These are phyloP conservation scores for Euplagia quadripunctaria DNA, from an alignment of 2,888 invertebrate species.

Conservation along the genomic window DNA sequence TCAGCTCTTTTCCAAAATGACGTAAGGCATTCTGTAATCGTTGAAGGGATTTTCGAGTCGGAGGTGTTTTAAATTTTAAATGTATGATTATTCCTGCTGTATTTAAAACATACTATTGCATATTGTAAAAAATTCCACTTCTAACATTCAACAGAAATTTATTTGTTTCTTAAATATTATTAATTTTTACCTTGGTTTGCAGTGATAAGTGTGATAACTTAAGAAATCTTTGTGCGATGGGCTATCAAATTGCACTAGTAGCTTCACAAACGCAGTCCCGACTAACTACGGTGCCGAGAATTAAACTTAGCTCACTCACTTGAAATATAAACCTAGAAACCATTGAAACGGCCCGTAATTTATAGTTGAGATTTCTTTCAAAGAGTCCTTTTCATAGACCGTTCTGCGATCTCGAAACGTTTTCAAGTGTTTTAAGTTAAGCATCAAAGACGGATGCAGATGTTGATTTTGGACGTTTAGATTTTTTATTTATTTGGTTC, in stretches of 20 bases:
- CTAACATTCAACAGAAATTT: background rate
- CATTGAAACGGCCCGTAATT: constrained; percentile 46
- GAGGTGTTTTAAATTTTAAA: too few relatives aligned
- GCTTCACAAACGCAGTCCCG: background rate
- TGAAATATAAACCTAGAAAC: constrained; percentile 55
- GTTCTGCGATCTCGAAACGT: constrained; percentile 29
- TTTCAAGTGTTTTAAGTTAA: constrained; percentile 34
- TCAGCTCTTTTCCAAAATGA: too few relatives aligned
- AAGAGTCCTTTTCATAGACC: constrained; percentile 19
- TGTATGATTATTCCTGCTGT: background rate
- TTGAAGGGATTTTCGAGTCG: too few relatives aligned
- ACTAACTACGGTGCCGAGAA: background rate
- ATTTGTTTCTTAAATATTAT: background rate
- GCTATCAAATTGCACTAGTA: background rate
- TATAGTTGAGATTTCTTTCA: constrained; percentile 39
- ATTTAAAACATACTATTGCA: background rate
- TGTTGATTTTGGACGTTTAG: constrained; percentile 24
- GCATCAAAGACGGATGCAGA: constrained; percentile 22
- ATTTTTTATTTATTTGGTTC: too few relatives aligned
- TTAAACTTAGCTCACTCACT: constrained; percentile 12
- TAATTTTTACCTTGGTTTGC: background rate
- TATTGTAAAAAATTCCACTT: background rate
- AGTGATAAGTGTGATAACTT: background rate
- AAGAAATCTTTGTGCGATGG: background rate
- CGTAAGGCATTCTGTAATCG: too few relatives aligned